Base-by-base conservation (phyloP, 2,797 vertebrate species). In the Basileuterus tristriatus region DNA sequence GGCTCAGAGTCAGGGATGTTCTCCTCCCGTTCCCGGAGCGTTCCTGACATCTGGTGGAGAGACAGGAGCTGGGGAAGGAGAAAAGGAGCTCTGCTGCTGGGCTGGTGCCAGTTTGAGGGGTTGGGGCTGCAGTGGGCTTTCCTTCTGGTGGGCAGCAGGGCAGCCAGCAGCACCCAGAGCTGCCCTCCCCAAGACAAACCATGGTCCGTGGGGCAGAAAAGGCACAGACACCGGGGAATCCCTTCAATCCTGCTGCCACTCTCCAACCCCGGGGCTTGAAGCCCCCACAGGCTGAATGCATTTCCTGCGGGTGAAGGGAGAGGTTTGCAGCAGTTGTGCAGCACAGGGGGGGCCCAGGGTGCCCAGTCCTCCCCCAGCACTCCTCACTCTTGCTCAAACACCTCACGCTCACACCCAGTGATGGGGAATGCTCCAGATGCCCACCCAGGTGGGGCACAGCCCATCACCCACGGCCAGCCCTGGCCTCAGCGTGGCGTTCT, bases 21-120 rank as follows among this genome's bases (percentile, higher is more conserved):
- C 47, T 52, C 29, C 39, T 67, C 64, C 47, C 68, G 3, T 90
- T 83, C 30, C 59, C 77, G 36, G 88, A 8, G 64, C 43, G 46
- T 64, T 87, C 83, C 96, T 96, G 94, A 91, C 93, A 47, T 68
- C 96, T 93, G 94, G 19, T 81, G 91, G 95, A 75, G 69, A 30
- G 8, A 36, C 12, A 3, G 67, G 47, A 83, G 65, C 24, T 0
- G 5, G n/a, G 63, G 36, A 24, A 4, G 72, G 15, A 49, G 22
- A 26, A 58, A 37, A 5, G 68, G 37, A 49, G 41, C n/a, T 32
- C 15, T 3, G 41, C 52, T 10, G 24, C 56, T 0, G 27, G 53
- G 41, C 44, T 76, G 67, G 4, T 8, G 37, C n/a, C 12, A 2
- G 17, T 32, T 14, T 32, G 44, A 5, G 9, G 15, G 15, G 2